Evolutionary conservation across 2,797 vertebrate genomes (phyloP), one percentile per base, ranked within the genome.

Genomic region (Perdix hodgsoniae): DNA sequence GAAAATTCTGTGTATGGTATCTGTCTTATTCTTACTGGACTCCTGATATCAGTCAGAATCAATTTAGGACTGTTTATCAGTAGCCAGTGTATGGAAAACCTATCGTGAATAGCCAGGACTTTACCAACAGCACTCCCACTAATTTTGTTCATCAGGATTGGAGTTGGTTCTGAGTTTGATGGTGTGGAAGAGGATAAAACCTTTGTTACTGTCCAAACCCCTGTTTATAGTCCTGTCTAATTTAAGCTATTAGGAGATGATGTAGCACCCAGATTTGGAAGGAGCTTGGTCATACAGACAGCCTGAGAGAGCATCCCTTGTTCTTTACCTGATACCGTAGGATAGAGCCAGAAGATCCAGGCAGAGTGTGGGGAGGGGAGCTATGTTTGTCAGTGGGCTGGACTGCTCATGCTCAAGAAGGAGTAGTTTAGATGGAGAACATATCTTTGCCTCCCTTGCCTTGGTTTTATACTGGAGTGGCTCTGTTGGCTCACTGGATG

Each of bases 401-500:
- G 44, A 10, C 6, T 86, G 74, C 70, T 75, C 44, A 74, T 71
- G 49, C 29, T 81, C 57, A 64, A 74, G 52, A 45, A 61, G 24
- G 31, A 59, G 10, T 54, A 63, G 19, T 60, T 83, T n/a, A 67
- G 18, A 13, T n/a, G 27, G 57, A 69, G 31, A 18, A 1, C n/a
- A 80, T 86, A 91, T 83, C 80, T 88, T 75, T 69, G 73, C 83
- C 70, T 95, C 75, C n/a, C 35, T 87, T 1, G 1, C 42, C n/a
- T 84, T 91, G 78, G 33, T 63, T 95, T 95, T 60, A 50, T 8
- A 9, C 65, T 89, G 75, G 78, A 95, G 72, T 63, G 91, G 33
- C 69, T 86, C 88, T 88, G 64, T 85, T 73, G 85, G 66, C 70
- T 93, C 79, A 72, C 63, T 93, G 81, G 61, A 85, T 69, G 65